phyloP scores from a whole-genome alignment of 2,113 vertebrate species.

The Emberiza fucata region DNA sequence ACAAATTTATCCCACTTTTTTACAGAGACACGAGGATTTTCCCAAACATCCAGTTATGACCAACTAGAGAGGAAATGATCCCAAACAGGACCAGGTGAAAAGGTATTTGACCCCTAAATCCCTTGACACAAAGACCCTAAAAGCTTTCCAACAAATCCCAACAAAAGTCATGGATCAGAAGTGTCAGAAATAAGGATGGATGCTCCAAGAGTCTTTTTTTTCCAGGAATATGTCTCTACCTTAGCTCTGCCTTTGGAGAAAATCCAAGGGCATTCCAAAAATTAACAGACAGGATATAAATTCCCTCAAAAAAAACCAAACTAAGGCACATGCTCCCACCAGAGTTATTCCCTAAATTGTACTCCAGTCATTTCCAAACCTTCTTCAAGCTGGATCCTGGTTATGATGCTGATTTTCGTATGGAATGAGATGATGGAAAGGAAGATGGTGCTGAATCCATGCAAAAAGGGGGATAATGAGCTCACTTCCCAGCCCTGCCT shows the following conservation, averaged over 20 bases:
- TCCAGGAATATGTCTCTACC: neutral
- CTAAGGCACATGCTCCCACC: neutral
- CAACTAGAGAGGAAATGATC: neutral
- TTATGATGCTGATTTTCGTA: neutral
- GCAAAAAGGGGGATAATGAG: neutral
- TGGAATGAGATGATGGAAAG: neutral
- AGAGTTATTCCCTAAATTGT: neutral
- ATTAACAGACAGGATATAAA: neutral
- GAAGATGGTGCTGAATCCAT: neutral
- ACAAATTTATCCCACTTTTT: neutral
- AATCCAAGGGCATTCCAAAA: neutral
- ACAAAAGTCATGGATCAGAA: neutral
- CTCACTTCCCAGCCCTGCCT: neutral
- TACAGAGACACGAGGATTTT: accelerated
- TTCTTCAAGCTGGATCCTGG: neutral
- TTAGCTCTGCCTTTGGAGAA: neutral
- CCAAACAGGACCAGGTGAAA: neutral
- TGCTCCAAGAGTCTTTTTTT: neutral
- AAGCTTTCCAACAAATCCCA: neutral
- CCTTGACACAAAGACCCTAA: neutral
- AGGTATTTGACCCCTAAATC: neutral
- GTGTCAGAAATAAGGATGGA: neutral
- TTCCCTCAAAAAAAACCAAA: neutral
- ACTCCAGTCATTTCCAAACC: neutral
- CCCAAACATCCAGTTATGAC: neutral